Evolutionary conservation across 2,113 vertebrate genomes (phyloP).

Genomic region (Andinoacara biseriatus): DNA sequence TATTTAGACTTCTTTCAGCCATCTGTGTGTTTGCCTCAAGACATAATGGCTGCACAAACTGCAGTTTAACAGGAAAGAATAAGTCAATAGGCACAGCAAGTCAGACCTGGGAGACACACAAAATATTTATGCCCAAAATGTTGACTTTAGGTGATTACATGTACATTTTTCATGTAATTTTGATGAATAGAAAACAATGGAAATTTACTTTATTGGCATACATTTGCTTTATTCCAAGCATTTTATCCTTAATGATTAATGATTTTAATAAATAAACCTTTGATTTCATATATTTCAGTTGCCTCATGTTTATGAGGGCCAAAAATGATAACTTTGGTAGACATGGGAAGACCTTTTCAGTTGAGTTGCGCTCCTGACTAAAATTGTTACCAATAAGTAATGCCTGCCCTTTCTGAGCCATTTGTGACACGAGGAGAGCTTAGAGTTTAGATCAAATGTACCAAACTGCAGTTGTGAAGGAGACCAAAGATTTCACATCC

Average conservation of each 20-base stretch:
- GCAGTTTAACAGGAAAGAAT: neutral
- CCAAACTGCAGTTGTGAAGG: neutral
- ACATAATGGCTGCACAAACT: slow-evolving; percentile 19
- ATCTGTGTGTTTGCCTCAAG: slow-evolving; percentile 31
- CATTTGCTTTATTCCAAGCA: too few species aligned
- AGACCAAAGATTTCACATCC: neutral
- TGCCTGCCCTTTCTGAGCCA: neutral
- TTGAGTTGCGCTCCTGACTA: neutral
- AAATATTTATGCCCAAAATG: too few species aligned
- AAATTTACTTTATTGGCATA: too few species aligned
- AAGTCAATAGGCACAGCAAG: neutral
- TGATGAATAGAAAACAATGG: too few species aligned
- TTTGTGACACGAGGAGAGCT: neutral
- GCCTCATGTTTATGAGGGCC: too few species aligned
- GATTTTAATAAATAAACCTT: too few species aligned
- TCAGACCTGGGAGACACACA: neutral
- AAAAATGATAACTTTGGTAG: neutral
- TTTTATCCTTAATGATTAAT: too few species aligned
- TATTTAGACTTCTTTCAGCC: slow-evolving; percentile 12
- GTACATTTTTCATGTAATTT: too few species aligned
- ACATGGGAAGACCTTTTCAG: neutral
- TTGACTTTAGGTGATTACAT: too few species aligned
- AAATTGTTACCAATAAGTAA: neutral
- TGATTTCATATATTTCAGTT: too few species aligned
- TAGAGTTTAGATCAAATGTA: neutral